Conservation (phyloP, 2,797 vertebrate genomes). For the Alosa sapidissima region DNA sequence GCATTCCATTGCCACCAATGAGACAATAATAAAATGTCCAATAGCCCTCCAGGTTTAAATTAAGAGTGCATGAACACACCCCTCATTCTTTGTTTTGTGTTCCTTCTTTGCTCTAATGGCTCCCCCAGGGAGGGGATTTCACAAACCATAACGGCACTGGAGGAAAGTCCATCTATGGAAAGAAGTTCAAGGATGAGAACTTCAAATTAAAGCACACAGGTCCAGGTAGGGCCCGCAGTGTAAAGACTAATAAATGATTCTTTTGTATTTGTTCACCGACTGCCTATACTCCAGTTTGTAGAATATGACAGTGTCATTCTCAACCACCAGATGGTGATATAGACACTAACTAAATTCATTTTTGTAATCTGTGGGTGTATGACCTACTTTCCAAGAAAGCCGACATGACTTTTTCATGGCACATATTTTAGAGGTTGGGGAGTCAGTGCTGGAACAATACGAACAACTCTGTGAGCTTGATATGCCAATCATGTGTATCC, state of each 20-base stretch:
- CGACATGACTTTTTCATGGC: slow-evolving; percentile 56
- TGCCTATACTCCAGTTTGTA: background rate
- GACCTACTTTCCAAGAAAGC: slow-evolving; percentile 68
- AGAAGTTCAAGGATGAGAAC: slow-evolving; percentile 92
- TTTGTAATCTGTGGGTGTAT: slow-evolving; percentile 62
- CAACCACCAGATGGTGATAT: slow-evolving; percentile 69
- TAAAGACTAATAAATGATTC: background rate
- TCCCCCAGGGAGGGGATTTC: slow-evolving; percentile 88
- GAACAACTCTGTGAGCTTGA: slow-evolving; percentile 49
- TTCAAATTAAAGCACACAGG: slow-evolving; percentile 87
- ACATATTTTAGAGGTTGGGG: slow-evolving; percentile 49
- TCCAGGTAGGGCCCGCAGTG: slow-evolving; percentile 72
- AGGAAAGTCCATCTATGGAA: slow-evolving; percentile 94
- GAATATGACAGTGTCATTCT: background rate
- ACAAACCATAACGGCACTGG: slow-evolving; percentile 92
- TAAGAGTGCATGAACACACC: background rate
- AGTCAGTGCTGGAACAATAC: slow-evolving; percentile 46
- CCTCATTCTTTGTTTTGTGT: background rate
- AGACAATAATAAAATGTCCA: background rate
- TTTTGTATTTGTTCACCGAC: background rate
- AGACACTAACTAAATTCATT: slow-evolving; percentile 40
- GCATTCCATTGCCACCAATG: background rate
- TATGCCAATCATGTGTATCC: slow-evolving; percentile 36
- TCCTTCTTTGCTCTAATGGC: background rate
- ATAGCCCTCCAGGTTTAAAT: background rate